Percentiles rank a stretch among this genome's conserved stretches.
These are phyloP conservation scores for Amiota minor DNA, from an alignment of 2,888 invertebrate species.

Conservation along the genomic window DNA sequence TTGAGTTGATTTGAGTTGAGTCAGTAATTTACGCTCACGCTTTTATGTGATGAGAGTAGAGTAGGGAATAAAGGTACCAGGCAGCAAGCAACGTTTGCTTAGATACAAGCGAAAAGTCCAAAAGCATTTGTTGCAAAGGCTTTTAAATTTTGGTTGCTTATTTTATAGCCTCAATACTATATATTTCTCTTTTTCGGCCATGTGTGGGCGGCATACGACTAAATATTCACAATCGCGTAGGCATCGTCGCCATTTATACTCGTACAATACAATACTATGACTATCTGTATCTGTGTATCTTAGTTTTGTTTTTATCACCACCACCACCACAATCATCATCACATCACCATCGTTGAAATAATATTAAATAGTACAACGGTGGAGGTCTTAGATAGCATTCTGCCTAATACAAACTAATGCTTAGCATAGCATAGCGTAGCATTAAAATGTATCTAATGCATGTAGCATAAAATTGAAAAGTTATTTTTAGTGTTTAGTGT, in stretches of 20 bases:
- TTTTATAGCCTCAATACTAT: conserved; percentile 30
- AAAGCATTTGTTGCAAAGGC: conserved; percentile 22
- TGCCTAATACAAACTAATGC: too few species aligned
- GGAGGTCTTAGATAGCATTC: conserved; percentile 16
- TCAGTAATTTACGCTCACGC: too few species aligned
- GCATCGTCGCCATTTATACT: neutral
- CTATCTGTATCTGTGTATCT: neutral
- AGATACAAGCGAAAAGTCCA: conserved; percentile 35
- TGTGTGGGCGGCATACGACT: conserved; percentile 34
- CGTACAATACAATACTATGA: neutral
- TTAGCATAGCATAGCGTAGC: too few species aligned
- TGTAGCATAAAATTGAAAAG: conserved; percentile 27
- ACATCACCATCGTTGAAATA: neutral
- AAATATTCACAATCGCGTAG: neutral
- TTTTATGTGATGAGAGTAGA: conserved; percentile 38
- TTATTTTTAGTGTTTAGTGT: conserved; percentile 5
- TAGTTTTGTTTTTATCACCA: conserved; percentile 12
- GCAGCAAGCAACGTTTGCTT: conserved; percentile 21
- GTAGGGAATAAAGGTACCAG: conserved; percentile 29
- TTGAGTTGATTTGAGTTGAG: too few species aligned
- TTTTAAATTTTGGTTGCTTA: conserved; percentile 31
- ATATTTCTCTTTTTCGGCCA: conserved; percentile 27
- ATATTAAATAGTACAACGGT: conserved; percentile 20
- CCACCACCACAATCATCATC: too few species aligned
- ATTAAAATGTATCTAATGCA: conserved; percentile 10